Conservation (phyloP, 2,797 vertebrate species). For the Orientallactaga sibirica region DNA sequence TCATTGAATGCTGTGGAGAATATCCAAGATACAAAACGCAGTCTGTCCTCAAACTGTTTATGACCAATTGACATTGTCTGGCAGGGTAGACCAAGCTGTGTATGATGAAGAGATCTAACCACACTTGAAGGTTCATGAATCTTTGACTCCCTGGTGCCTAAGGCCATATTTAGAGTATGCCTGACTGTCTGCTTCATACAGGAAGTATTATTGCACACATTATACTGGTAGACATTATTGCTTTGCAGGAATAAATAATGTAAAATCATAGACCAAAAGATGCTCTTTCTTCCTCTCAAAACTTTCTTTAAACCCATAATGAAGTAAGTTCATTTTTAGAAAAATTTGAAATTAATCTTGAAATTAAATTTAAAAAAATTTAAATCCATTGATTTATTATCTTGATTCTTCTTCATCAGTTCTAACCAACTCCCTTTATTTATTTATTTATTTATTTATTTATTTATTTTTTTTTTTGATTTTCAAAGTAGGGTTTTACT, state of each 20-base stretch:
- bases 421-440: conserved; percentile 12
- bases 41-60: background rate
- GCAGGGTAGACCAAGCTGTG: background rate
- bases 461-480: no score
- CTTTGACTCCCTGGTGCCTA: background rate
- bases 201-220: background rate
- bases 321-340: background rate
- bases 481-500: no score
- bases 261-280: background rate
- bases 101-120: background rate
- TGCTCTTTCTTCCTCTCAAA: background rate
- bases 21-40: conserved; percentile 26
- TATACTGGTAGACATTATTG: background rate
- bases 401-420: conserved; percentile 22
- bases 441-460: background rate
- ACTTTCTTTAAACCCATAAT: conserved; percentile 23
- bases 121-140: background rate
- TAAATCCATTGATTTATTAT: background rate
- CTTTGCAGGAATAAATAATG: background rate
- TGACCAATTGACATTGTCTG: background rate
- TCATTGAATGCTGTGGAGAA: background rate
- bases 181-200: background rate
- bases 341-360: conserved; percentile 17
- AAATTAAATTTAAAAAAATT: conserved; percentile 49
- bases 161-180: background rate